Conservation (phyloP, 2,113 vertebrate genomes). For the Aphyosemion australe region DNA sequence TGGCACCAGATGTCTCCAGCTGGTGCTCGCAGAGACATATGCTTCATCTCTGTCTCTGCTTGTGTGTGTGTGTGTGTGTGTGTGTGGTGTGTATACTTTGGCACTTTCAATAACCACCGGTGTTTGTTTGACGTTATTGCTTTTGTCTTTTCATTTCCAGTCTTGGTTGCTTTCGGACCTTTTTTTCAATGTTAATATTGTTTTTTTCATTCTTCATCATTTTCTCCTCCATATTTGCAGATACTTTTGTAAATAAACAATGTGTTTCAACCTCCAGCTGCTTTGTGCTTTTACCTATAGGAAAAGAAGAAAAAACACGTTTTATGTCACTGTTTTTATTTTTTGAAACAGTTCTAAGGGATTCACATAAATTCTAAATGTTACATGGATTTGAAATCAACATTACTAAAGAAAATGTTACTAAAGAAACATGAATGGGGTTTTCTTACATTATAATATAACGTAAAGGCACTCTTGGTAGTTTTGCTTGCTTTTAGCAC, state of each 20-base stretch:
- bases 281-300: conserved; percentile 36
- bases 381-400: neutral
- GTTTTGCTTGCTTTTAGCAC: too few relatives aligned
- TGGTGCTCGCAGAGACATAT: conserved; percentile 78
- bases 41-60: conserved; percentile 55
- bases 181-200: conserved; percentile 24
- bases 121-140: conserved; percentile 68
- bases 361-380: conserved; percentile 7
- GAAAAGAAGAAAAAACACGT: conserved; percentile 13
- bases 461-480: too few relatives aligned
- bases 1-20: conserved; percentile 80
- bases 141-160: conserved; percentile 70
- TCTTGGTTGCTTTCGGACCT: conserved; percentile 19
- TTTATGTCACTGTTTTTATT: conserved; percentile 8
- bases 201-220: conserved; percentile 25
- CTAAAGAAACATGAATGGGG: conserved; percentile 26
- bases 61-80: conserved; percentile 30
- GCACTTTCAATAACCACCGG: conserved; percentile 54
- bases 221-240: conserved; percentile 16
- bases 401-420: neutral
- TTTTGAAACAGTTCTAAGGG: neutral
- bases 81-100: conserved; percentile 31
- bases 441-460: neutral
- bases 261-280: conserved; percentile 30
- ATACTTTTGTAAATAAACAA: conserved; percentile 53